These are phyloP conservation scores for Engraulis encrasicolus DNA, from an alignment of 2,113 vertebrate genomes.

Conservation along the genomic window DNA sequence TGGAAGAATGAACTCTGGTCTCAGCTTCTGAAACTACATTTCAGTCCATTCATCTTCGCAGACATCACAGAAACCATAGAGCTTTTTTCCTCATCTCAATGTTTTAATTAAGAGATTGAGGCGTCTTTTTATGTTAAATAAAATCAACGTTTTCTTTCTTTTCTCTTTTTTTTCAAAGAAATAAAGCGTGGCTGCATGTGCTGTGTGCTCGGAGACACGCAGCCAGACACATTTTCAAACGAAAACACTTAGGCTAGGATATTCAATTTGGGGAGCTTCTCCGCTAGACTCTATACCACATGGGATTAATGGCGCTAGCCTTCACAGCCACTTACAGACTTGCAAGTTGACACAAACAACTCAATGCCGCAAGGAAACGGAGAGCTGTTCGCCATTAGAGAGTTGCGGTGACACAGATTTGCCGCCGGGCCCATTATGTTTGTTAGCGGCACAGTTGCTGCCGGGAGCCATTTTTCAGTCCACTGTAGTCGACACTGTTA, in stretches of 20 bases:
- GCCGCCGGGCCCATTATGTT: not conserved
- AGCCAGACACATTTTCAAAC: conserved; percentile 51
- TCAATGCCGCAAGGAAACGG: conserved; percentile 38
- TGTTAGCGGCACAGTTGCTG: conserved; percentile 23
- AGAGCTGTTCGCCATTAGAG: conserved; percentile 48
- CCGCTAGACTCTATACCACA: conserved; percentile 57
- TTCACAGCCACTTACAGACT: conserved; percentile 57
- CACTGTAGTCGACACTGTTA: not conserved
- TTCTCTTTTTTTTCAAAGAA: no score
- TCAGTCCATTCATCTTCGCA: not conserved
- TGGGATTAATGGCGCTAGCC: conserved; percentile 62
- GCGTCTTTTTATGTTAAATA: conserved; percentile 60
- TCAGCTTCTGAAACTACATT: not conserved
- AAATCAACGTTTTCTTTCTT: conserved; percentile 67
- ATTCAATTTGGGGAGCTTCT: conserved; percentile 65
- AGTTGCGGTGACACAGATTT: conserved; percentile 25
- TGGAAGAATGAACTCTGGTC: not conserved
- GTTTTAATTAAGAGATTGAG: conserved; percentile 40
- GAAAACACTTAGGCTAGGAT: conserved; percentile 71
- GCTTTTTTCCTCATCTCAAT: conserved; percentile 29
- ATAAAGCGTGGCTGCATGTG: conserved; percentile 59
- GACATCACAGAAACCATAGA: not conserved
- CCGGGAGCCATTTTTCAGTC: not conserved
- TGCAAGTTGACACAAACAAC: conserved; percentile 61
- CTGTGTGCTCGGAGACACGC: conserved; percentile 65